Evolutionary conservation across 2,113 vertebrate species (phyloP), one percentile per base, ranked within the genome.

Genomic region (Paramormyrops kingsleyae): DNA sequence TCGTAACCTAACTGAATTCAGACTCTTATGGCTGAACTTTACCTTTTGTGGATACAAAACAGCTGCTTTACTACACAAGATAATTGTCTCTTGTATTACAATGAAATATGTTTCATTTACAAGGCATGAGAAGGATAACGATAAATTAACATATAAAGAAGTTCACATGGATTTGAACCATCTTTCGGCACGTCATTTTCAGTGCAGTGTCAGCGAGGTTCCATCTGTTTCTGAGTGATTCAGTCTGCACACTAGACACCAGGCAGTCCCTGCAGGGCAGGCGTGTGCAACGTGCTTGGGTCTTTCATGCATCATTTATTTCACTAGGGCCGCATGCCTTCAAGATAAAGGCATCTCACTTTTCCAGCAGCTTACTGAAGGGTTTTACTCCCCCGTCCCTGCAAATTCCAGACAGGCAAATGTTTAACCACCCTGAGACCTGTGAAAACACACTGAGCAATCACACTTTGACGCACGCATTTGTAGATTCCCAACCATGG

Each of bases 361-460:
- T 31, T 31, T 31, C 24, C 49, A 53, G 49, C 85, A 70, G 62
- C 15, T 56, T 56, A 19, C 27, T 17, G 15, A 87, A 83, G 24
- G 47, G 6, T 24, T 17, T 56, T 46, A 24, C 80, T 83, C 80
- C 77, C 42, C 17, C 19, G 21, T 24, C 88, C 86, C 89, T 59
- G 62, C 7, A 35, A 77, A 92, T 92, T 91, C 90, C 90, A 52
- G 21, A 70, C 21, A 46, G 52, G 87, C 89, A 83, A 83, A 90
- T 86, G 59, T 90, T 91, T 12, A 86, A 91, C 80, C 10, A 87
- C 83, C 50, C 35, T 59, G 27, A 31, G 83, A 86, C 39, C 88
- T 83, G 49, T 35, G 70, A 31, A 56, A 35, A 39, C n/a, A 19
- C 90, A 46, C 77, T 88, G 42, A 56, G 47, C 56, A 59, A 35